Conservation (phyloP, 2,797 vertebrate species). For the Leptatherina wallacei region DNA sequence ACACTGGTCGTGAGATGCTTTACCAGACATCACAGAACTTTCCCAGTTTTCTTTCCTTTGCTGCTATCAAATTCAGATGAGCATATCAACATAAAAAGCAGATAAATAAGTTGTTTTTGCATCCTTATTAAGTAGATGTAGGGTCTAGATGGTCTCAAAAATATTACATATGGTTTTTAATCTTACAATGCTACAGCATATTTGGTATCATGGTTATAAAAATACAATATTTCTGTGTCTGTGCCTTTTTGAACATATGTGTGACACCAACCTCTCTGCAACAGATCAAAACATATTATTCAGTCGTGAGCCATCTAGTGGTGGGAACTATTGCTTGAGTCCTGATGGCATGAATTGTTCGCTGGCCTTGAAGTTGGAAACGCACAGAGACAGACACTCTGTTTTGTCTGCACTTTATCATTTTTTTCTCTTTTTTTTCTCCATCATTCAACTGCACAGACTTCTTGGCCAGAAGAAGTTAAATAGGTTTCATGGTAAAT, state of each 20-base stretch:
- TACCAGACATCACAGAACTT: too few species aligned
- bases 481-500: conserved; percentile 19
- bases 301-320: conserved; percentile 46
- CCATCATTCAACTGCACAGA: neutral
- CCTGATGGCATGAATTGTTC: neutral
- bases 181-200: neutral
- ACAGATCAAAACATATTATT: conserved; percentile 25
- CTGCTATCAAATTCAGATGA: neutral
- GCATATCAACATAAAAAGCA: neutral
- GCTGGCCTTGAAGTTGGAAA: conserved; percentile 40
- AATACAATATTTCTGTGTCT: neutral
- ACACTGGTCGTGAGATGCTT: neutral
- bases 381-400: conserved; percentile 6
- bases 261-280: conserved; percentile 11
- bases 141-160: neutral
- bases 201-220: neutral
- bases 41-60: neutral
- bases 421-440: neutral
- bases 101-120: neutral
- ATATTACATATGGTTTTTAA: too few species aligned
- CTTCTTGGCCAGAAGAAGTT: neutral
- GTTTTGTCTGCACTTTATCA: conserved; percentile 17
- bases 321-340: conserved; percentile 18
- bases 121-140: neutral
- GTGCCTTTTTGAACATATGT: neutral